Base-by-base conservation (phyloP, 2,888 invertebrate genomes). In the Thyatira batis region DNA sequence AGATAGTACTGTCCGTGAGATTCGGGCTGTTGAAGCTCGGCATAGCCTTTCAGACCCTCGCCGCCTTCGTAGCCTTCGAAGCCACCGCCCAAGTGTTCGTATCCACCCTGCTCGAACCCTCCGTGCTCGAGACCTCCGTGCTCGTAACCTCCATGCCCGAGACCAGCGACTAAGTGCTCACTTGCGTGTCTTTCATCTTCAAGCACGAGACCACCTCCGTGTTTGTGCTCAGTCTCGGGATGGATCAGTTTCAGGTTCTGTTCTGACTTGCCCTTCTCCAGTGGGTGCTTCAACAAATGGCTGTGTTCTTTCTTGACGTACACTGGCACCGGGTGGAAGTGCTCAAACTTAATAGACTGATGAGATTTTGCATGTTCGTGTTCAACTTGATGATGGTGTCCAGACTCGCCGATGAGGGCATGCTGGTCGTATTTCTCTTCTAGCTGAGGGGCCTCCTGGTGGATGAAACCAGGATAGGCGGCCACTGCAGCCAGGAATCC, bases 361-460 rank as follows among this genome's bases (percentile, higher is more conserved):
- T 95, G 95, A 44, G 95, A 95, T 63, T 94, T 95, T 27, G 95
- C 94, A 70, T 94, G 94, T 63, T 94, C 94, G 66, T 94, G 94
- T 61, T 94, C 93, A 28, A 94, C 87, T 60, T 93, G 92, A 57
- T 93, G 93, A 64, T 94, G 94, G 67, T 93, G 92, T 57, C 93
- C 94, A 4, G 92, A 86, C 54, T 92, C 90, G 20, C 90, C 89
- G 48, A 89, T 87, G 8, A 85, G 70, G 21, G 78, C 84, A 27
- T 86, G 87, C 52, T 85, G 90, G 58, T 88, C 87, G 53, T 76
- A 80, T 63, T 89, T 84, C 51, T 81, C 87, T 59, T 88, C 85
- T 17, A 83, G 60, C 66, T 91, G 88, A 17, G 87, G 87, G 10
- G 72, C 75, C 64, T 89, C 90, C 17, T 92, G 86, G 62, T 92